These are phyloP conservation scores for Thymelicus sylvestris DNA, from an alignment of 2,888 invertebrate species.

Conservation along the genomic window DNA sequence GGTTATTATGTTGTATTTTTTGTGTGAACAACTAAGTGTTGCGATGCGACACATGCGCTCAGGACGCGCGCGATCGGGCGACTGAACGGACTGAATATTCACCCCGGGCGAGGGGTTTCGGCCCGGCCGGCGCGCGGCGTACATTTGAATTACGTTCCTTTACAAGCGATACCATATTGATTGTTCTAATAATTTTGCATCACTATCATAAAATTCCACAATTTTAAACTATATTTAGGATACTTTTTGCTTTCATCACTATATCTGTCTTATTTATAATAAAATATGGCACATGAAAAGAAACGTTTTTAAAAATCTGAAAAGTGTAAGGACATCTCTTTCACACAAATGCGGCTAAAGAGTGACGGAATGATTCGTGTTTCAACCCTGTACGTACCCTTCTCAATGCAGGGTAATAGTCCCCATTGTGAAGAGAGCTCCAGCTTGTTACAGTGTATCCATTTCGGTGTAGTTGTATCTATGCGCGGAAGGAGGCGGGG, in stretches of 20 bases:
- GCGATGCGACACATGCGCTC: conserved; percentile 52
- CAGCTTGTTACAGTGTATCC: conserved; percentile 42
- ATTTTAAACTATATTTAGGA: background rate
- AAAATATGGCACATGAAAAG: conserved; percentile 49
- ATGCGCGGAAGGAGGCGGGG: conserved; percentile 30
- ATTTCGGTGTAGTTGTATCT: conserved; percentile 40
- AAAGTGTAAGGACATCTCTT: conserved; percentile 56
- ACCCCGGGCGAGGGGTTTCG: conserved; percentile 69
- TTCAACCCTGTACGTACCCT: conserved; percentile 71
- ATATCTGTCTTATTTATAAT: background rate
- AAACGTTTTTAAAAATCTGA: conserved; percentile 53
- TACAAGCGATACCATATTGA: conserved; percentile 52
- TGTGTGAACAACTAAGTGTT: conserved; percentile 50
- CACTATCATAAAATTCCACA: background rate
- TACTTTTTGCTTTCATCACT: background rate
- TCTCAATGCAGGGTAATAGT: conserved; percentile 65
- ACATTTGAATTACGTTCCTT: conserved; percentile 62
- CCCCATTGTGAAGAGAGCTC: conserved; percentile 57
- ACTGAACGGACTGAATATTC: conserved; percentile 67
- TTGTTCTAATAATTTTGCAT: conserved; percentile 23
- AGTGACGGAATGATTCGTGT: conserved; percentile 65
- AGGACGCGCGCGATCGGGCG: conserved; percentile 61
- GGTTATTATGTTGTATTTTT: conserved; percentile 66
- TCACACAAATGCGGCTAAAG: conserved; percentile 56
- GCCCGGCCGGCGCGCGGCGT: conserved; percentile 71